These are phyloP conservation scores for Neuroscelio doddi DNA, from an alignment of 2,888 invertebrate genomes.

Conservation along the genomic window DNA sequence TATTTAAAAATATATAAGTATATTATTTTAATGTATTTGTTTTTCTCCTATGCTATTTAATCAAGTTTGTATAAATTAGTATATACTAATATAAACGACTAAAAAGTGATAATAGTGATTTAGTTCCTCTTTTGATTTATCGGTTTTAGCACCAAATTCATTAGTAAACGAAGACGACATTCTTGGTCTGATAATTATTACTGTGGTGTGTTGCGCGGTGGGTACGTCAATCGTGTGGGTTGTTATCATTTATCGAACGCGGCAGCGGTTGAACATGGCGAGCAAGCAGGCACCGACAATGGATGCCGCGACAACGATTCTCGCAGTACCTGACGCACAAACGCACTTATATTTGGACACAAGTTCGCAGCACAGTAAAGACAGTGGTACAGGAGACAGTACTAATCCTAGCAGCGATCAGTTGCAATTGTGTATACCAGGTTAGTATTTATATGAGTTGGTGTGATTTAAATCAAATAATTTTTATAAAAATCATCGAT, in stretches of 20 bases:
- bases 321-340: slow-evolving; percentile 57
- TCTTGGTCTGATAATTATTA: slow-evolving; percentile 90
- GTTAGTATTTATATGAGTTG: no score
- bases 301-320: slow-evolving; percentile 37
- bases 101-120: no score
- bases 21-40: no score
- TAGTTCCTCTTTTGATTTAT: no score
- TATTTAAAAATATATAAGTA: no score
- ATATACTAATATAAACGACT: background rate
- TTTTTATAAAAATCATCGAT: background rate
- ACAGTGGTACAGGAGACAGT: slow-evolving; percentile 87
- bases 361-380: slow-evolving; percentile 85
- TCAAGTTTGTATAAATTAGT: no score
- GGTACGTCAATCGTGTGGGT: slow-evolving; percentile 95
- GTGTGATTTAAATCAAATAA: background rate
- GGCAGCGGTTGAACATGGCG: slow-evolving; percentile 77
- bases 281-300: slow-evolving; percentile 72
- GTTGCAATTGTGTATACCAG: slow-evolving; percentile 69
- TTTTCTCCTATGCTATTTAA: no score
- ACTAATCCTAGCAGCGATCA: slow-evolving; percentile 83
- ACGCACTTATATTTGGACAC: slow-evolving; percentile 76
- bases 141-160: slow-evolving; percentile 72
- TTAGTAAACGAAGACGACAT: slow-evolving; percentile 81
- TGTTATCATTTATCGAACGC: slow-evolving; percentile 89
- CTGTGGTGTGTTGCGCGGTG: slow-evolving; percentile 91